These are phyloP conservation scores for Thunnus maccoyii DNA, from an alignment of 2,113 vertebrate genomes.

Conservation along the genomic window DNA sequence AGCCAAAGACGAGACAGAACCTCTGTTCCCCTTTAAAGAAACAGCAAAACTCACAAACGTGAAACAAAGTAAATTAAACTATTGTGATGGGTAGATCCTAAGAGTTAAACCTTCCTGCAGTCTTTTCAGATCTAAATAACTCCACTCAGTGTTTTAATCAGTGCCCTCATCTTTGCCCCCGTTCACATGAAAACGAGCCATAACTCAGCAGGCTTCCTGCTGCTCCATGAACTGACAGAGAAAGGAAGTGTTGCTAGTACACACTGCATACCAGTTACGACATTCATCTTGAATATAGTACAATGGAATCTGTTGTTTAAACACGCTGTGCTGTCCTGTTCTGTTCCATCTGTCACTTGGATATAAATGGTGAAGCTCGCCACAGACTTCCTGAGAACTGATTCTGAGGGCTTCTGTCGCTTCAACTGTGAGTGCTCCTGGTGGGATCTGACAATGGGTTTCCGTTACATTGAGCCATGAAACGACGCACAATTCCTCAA, in stretches of 20 bases:
- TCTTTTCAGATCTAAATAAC: background rate
- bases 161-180: background rate
- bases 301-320: constrained; percentile 70
- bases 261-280: constrained; percentile 58
- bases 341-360: constrained; percentile 57
- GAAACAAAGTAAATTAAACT: too few species aligned
- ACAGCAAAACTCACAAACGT: background rate
- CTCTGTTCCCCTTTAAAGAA: background rate
- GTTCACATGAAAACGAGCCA: constrained; percentile 12
- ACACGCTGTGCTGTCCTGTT: constrained; percentile 51
- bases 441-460: constrained; percentile 46
- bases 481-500: background rate
- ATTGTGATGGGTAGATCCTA: too few species aligned
- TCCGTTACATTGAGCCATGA: constrained; percentile 51
- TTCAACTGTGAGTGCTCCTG: background rate
- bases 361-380: constrained; percentile 35
- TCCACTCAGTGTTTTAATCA: constrained; percentile 1
- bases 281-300: constrained; percentile 59
- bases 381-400: constrained; percentile 43
- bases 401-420: constrained; percentile 23
- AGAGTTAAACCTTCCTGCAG: too few species aligned
- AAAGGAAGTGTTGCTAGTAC: constrained; percentile 56
- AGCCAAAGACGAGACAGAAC: background rate
- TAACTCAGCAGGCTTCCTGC: constrained; percentile 67
- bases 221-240: constrained; percentile 43